Conservation (phyloP, 2,113 vertebrate species). For the Tyto alba region DNA sequence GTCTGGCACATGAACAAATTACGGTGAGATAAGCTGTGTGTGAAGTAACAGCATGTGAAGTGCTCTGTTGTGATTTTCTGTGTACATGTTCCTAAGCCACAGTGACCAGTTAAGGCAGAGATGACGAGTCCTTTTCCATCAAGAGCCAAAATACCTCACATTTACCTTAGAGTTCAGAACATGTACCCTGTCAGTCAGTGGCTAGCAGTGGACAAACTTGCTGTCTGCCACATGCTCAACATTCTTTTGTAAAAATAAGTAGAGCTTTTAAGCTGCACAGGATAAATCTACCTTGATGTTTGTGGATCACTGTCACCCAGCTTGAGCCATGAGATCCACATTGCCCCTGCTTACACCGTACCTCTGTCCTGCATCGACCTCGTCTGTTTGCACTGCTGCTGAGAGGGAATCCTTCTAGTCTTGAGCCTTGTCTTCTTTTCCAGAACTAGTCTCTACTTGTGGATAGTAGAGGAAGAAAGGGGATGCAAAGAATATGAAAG, state of each 20-base stretch:
- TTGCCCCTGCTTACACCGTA: background rate
- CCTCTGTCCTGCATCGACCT: accelerated
- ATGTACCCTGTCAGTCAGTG: background rate
- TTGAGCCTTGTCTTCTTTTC: background rate
- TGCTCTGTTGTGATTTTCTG: background rate
- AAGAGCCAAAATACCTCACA: background rate
- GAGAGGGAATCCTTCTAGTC: background rate
- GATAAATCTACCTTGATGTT: background rate
- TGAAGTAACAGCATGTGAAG: background rate
- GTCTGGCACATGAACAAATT: background rate
- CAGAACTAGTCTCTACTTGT: background rate
- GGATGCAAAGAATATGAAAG: background rate
- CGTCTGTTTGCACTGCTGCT: background rate
- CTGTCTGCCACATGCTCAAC: background rate
- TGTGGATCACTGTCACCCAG: background rate
- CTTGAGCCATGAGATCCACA: background rate
- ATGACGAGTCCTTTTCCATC: background rate
- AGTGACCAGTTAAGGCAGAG: background rate
- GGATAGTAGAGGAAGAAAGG: background rate
- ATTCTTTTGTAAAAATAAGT: background rate
- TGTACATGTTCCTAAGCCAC: background rate
- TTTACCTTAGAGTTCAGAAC: background rate
- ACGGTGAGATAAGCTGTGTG: background rate
- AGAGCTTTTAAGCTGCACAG: background rate
- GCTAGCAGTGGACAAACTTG: background rate